Base-by-base conservation (phyloP, 1,140 invertebrate species). In the Drosophila ambigua region DNA sequence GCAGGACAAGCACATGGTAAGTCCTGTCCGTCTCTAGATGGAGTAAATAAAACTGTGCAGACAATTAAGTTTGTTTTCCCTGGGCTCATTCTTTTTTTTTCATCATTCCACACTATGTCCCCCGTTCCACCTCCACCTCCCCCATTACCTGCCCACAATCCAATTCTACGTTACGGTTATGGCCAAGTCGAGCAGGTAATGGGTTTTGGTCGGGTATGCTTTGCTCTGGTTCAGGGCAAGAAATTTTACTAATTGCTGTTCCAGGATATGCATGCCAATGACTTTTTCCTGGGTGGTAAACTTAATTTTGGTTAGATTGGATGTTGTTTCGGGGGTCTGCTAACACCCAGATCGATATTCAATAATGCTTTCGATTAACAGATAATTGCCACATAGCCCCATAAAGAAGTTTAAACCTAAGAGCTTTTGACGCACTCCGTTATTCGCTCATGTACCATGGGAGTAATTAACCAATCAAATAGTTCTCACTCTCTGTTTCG, bases 11-110 rank as follows among this genome's bases (percentile, higher is more conserved):
- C 77, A 84, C 76, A 83, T 83, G 62, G 71, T 58, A 67, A 85
- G 66, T 65, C 49, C 72, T 72, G 73, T 65, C 55, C 57, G 55
- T 44, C 51, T 52, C 51, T 39, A 64, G 48, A 44, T 24, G 52
- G 64, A 87, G 82, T 87, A 87, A 87, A 87, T 87, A 87, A 87
- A 88, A 88, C 84, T 79, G 75, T 51, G 72, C 82, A 87, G 83
- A 87, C 82, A 87, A 87, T 87, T 87, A 83, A 87, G 83, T 87
- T 88, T 82, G 82, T 83, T 87, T 80, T 79, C 53, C 64, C 66
- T 65, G 53, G 54, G 53, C 53, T 75, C 64, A 66, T 72, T 73
- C 71, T 75, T 74, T 41, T 66, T 75, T 74, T 41, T 65, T 51
- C 41, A 65, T 44, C 31, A 2, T 13, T 31, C 55, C 68, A 66